Base-by-base conservation (phyloP, 2,113 vertebrate species). In the Apodemus speciosus region DNA sequence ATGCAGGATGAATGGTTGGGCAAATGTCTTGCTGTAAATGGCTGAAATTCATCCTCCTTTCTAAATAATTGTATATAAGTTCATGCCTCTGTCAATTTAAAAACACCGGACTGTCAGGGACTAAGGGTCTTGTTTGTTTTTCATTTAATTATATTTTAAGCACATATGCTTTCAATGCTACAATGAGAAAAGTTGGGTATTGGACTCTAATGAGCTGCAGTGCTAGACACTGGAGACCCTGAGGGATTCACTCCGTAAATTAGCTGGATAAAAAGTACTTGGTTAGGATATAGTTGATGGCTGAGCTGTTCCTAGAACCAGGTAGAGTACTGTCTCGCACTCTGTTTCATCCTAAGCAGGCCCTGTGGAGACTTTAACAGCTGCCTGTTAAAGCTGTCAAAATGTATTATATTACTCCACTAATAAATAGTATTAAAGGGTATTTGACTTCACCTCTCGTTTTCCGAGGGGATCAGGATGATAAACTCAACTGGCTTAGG, bases 121-220 rank as follows among this genome's bases (percentile, higher is more conserved):
- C 94, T 92, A 98, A 97, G 98, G 97, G 95, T n/a, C 98, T 98
- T 99, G 99, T 99, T 99, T 99, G 99, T 98, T 99, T 98, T 98
- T 98, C 99, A 98, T 99, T 99, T 99, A 99, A 99, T 99, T 99
- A 98, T 97, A 91, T 98, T 97, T 99, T 98, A 98, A 98, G 97
- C 98, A 43, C 98, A 98, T 98, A 98, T 97, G 98, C 98, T 98
- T 97, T 98, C 97, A 95, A 97, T 97, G 98, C 97, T 97, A 97
- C 97, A 98, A 98, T 97, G 97, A 97, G 97, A 97, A 97, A 98
- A 98, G 97, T 97, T 94, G 94, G 98, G 96, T 98, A 96, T 98
- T 97, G 97, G 98, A 95, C 98, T 98, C 98, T 99, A 99, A 99
- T 99, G 99, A 99, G 99, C 98, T 98, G 98, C 97, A 97, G 97